A percentile compares a stretch with the other conserved stretches of the same genome.
phyloP scores from a whole-genome alignment of 1,140 invertebrate genomes.

The Cecropterus lyciades region DNA sequence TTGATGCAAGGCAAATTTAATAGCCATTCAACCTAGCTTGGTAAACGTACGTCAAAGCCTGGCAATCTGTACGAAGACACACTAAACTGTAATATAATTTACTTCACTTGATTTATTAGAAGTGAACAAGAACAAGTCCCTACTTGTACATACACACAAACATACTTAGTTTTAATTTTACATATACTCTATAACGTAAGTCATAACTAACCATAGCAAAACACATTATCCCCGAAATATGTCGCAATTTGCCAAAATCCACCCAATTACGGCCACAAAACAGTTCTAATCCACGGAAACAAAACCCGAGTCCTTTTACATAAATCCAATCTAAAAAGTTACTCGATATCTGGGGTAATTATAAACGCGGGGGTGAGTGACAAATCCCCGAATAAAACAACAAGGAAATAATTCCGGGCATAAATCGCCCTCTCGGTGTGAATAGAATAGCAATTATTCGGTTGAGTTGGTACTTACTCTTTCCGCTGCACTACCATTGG shows the following conservation, averaged over 20 bases:
- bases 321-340: constrained; percentile 80
- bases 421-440: constrained; percentile 81
- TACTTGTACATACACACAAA: no score
- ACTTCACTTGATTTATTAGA: no score
- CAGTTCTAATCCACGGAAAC: constrained; percentile 61
- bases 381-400: constrained; percentile 84
- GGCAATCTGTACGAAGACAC: no score
- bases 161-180: no score
- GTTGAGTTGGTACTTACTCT: constrained; percentile 70
- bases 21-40: no score
- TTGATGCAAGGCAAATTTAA: no score
- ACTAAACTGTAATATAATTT: no score
- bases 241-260: constrained; percentile 50
- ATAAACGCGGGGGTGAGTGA: constrained; percentile 79
- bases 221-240: constrained; percentile 26
- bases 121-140: no score
- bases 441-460: constrained; percentile 85
- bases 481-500: constrained; percentile 24
- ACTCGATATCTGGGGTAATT: constrained; percentile 78
- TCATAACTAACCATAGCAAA: constrained; percentile 22
- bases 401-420: constrained; percentile 83
- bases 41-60: no score
- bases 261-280: constrained; percentile 59
- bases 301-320: constrained; percentile 60
- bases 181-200: neutral